phyloP scores from a whole-genome alignment of 2,113 vertebrate genomes.

The Pseudonaja textilis region DNA sequence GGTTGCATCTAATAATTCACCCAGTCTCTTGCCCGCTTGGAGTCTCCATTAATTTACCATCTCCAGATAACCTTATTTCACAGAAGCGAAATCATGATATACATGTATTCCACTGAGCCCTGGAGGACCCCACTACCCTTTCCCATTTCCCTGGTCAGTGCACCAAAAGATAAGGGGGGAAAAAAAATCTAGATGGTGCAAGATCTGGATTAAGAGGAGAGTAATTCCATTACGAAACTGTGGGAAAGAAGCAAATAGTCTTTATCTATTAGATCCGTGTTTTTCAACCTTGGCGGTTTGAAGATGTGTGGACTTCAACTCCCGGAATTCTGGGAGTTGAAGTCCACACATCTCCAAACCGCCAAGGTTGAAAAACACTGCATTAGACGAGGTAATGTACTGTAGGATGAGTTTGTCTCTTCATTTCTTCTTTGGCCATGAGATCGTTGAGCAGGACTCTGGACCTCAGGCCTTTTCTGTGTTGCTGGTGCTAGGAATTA shows the following conservation, averaged over 20 bases:
- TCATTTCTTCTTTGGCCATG: not conserved
- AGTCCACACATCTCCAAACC: too few relatives aligned
- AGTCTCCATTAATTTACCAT: not conserved
- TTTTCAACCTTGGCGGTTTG: not conserved
- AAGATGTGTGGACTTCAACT: not conserved
- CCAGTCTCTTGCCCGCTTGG: not conserved
- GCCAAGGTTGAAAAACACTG: too few relatives aligned
- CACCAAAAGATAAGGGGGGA: not conserved
- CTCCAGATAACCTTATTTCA: not conserved
- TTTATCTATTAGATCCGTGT: not conserved
- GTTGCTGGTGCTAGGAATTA: not conserved
- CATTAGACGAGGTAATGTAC: not conserved
- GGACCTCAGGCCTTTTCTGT: not conserved
- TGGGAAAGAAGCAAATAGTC: not conserved
- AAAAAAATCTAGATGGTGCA: not conserved
- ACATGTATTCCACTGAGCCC: not conserved
- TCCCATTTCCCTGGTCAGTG: not conserved
- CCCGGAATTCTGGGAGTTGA: too few relatives aligned
- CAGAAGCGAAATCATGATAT: not conserved
- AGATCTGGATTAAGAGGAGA: not conserved
- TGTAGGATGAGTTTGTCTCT: not conserved
- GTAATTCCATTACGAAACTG: not conserved
- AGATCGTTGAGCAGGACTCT: not conserved
- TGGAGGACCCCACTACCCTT: not conserved
- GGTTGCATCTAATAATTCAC: not conserved